Conservation (phyloP, 2,888 invertebrate species). For the Coelogynopora nodosa region DNA sequence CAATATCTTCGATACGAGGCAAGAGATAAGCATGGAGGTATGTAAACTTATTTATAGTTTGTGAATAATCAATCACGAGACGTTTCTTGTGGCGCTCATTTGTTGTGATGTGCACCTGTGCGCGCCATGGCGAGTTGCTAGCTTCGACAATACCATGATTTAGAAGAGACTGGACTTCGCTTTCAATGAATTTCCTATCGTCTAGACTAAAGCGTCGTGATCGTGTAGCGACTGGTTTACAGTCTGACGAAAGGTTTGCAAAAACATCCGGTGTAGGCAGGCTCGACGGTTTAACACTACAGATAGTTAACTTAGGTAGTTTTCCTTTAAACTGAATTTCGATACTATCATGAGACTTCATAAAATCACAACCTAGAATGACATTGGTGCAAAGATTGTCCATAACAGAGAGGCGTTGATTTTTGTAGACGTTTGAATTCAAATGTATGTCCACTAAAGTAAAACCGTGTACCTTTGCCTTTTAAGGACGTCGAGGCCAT, state of each 20-base stretch:
- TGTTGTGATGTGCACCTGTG: constrained; percentile 47
- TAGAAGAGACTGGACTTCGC: constrained; percentile 33
- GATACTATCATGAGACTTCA: constrained; percentile 23
- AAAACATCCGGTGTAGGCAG: constrained; percentile 9
- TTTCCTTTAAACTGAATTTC: constrained; percentile 20
- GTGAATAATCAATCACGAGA: constrained; percentile 48
- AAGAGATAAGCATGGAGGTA: constrained; percentile 40
- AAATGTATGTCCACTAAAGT: constrained; percentile 7
- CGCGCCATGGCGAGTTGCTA: constrained; percentile 41
- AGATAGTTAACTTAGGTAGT: constrained; percentile 16
- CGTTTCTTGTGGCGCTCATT: constrained; percentile 44
- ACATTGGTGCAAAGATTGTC: constrained; percentile 32
- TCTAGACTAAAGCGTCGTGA: neutral
- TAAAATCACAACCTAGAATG: constrained; percentile 38
- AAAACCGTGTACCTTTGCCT: neutral
- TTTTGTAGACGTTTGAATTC: constrained; percentile 25
- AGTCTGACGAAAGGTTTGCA: neutral
- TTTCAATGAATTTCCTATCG: constrained; percentile 36
- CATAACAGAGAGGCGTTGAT: constrained; percentile 4
- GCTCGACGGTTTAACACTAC: constrained; percentile 25
- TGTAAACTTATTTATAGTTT: constrained; percentile 48
- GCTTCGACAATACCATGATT: constrained; percentile 46
- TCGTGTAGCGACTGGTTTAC: neutral
- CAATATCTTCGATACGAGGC: constrained; percentile 43
- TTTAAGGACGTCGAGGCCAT: constrained; percentile 19